Percentiles rank a stretch among this genome's conserved stretches.
These are phyloP conservation scores for Triplophysa rosa DNA, from an alignment of 2,113 vertebrate genomes.

Conservation along the genomic window DNA sequence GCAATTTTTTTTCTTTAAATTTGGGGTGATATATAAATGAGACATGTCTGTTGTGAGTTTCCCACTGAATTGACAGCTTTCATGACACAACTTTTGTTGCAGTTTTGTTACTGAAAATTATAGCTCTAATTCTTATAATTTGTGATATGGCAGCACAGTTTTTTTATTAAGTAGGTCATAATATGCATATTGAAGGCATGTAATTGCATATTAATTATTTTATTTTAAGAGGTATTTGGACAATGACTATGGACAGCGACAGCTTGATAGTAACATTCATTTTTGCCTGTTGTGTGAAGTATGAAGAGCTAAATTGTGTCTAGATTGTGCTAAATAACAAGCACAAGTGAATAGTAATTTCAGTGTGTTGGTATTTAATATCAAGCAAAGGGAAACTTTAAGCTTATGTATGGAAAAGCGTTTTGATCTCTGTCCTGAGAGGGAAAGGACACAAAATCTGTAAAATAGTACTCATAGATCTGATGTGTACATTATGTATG, in stretches of 20 bases:
- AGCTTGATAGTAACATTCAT: background rate
- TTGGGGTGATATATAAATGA: too few relatives aligned
- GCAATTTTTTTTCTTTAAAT: too few relatives aligned
- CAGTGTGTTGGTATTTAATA: background rate
- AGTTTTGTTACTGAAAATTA: background rate
- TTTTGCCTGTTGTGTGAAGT: background rate
- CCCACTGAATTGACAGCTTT: background rate
- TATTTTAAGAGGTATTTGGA: background rate
- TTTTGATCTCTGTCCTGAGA: background rate
- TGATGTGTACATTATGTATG: slow-evolving; percentile 33
- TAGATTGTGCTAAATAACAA: background rate
- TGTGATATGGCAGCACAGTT: background rate
- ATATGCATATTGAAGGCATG: background rate
- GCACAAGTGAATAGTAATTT: background rate
- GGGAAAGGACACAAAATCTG: background rate
- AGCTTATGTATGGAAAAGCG: background rate
- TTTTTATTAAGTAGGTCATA: background rate
- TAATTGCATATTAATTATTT: background rate
- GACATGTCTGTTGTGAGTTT: too few relatives aligned
- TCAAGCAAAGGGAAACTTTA: background rate
- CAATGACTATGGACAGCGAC: background rate
- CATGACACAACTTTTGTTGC: background rate
- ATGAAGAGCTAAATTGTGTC: slow-evolving; percentile 13
- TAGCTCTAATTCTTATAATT: too few relatives aligned
- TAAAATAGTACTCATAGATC: slow-evolving; percentile 12